Conservation (phyloP, 2,113 vertebrate genomes). For the Clupea harengus region DNA sequence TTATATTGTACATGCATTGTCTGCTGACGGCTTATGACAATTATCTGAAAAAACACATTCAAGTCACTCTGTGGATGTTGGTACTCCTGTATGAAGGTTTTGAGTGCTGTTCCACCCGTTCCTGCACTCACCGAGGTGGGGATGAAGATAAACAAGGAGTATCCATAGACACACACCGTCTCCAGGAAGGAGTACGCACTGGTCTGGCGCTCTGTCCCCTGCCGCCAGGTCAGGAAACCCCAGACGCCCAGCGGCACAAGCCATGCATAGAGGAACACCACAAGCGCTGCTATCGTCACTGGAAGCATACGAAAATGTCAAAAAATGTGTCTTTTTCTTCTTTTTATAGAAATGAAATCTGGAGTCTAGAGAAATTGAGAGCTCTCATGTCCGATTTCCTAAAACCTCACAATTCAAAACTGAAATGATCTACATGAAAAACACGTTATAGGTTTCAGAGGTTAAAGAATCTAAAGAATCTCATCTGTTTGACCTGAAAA, state of each 20-base stretch:
- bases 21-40: no score
- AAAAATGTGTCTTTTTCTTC: no score
- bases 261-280: conserved; percentile 83
- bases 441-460: not conserved
- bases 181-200: conserved; percentile 81
- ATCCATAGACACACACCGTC: conserved; percentile 83
- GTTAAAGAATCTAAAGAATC: not conserved
- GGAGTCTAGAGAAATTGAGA: no score
- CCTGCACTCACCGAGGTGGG: conserved; percentile 79
- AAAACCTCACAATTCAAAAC: no score
- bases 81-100: not conserved
- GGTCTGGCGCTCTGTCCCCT: conserved; percentile 58
- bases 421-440: no score
- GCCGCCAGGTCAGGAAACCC: conserved; percentile 84
- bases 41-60: not conserved
- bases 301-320: not conserved
- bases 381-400: no score
- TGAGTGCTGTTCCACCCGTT: not conserved
- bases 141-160: conserved; percentile 83
- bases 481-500: not conserved
- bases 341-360: no score
- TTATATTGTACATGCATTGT: no score
- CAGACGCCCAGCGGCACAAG: conserved; percentile 79
- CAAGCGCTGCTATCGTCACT: conserved; percentile 78
- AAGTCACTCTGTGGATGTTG: not conserved